phyloP scores from a whole-genome alignment of 2,888 invertebrate genomes.

The Opisthograptis luteolata region DNA sequence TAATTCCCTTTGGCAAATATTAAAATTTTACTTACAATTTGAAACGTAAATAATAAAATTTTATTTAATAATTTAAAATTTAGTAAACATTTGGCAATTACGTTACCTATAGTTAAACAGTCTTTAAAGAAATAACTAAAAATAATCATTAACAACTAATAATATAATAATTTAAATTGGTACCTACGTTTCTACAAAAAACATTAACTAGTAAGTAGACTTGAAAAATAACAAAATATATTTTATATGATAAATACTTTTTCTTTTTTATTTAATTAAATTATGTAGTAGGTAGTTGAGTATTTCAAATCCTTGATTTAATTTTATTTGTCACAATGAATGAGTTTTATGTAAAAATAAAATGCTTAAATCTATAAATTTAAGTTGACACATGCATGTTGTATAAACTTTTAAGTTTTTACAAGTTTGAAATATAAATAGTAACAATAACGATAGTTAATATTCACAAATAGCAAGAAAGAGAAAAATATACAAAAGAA shows the following conservation, averaged over 20 bases:
- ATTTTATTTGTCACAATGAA: slow-evolving; percentile 2
- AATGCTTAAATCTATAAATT: too few relatives aligned
- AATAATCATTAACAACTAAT: slow-evolving; percentile 16
- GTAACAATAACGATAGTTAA: too few relatives aligned
- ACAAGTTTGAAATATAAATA: too few relatives aligned
- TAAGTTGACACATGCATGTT: too few relatives aligned
- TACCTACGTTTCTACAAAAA: background rate
- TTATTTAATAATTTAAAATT: slow-evolving; percentile 16
- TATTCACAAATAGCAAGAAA: background rate
- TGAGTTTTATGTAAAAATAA: background rate
- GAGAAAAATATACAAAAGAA: slow-evolving; percentile 2
- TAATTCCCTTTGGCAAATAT: slow-evolving; percentile 72
- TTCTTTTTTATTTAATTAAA: too few relatives aligned
- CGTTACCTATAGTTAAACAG: slow-evolving; percentile 39
- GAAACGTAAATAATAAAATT: slow-evolving; percentile 16
- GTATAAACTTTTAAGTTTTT: too few relatives aligned
- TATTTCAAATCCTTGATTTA: slow-evolving; percentile 44
- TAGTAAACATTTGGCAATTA: slow-evolving; percentile 34
- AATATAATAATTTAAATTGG: slow-evolving; percentile 9
- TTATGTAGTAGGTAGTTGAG: background rate
- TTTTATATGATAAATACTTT: too few relatives aligned
- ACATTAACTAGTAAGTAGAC: background rate
- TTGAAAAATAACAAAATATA: background rate
- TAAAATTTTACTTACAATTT: slow-evolving; percentile 63
- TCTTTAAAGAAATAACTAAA: slow-evolving; percentile 40